phyloP scores from a whole-genome alignment of 2,797 vertebrate species.

The Malurus splendens region DNA sequence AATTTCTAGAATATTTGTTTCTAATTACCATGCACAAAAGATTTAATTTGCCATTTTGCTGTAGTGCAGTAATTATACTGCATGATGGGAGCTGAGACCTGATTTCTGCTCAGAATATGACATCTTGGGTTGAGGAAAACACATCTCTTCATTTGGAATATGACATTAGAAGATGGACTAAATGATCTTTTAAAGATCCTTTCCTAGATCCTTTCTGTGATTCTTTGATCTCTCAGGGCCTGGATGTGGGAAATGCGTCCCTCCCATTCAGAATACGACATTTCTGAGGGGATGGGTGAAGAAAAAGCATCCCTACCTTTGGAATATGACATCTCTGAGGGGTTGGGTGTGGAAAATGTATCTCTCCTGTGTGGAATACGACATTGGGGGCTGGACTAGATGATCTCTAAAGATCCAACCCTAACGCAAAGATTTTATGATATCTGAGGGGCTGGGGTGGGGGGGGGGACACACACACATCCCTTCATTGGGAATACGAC shows the following conservation, averaged over 20 bases:
- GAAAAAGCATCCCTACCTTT: rapidly evolving
- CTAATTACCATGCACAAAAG: background rate
- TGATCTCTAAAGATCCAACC: background rate
- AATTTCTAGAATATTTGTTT: background rate
- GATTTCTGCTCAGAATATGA: rapidly evolving
- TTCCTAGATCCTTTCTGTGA: background rate
- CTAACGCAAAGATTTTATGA: background rate
- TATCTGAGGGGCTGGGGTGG: too few relatives aligned
- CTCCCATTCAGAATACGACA: rapidly evolving
- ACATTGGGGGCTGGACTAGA: background rate
- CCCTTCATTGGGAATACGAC: rapidly evolving
- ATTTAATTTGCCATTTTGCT: background rate
- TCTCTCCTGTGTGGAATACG: background rate
- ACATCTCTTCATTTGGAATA: rapidly evolving
- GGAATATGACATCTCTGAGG: rapidly evolving
- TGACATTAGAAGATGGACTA: background rate
- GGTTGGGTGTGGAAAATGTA: background rate
- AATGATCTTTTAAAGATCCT: background rate
- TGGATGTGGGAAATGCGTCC: rapidly evolving
- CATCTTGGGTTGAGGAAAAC: background rate
- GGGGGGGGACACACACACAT: too few relatives aligned
- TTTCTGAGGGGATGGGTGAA: background rate
- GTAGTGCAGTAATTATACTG: background rate
- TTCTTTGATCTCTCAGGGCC: background rate
- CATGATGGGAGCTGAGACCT: rapidly evolving